Conservation (phyloP, 2,113 vertebrate species). For the Salvelinus fontinalis region DNA sequence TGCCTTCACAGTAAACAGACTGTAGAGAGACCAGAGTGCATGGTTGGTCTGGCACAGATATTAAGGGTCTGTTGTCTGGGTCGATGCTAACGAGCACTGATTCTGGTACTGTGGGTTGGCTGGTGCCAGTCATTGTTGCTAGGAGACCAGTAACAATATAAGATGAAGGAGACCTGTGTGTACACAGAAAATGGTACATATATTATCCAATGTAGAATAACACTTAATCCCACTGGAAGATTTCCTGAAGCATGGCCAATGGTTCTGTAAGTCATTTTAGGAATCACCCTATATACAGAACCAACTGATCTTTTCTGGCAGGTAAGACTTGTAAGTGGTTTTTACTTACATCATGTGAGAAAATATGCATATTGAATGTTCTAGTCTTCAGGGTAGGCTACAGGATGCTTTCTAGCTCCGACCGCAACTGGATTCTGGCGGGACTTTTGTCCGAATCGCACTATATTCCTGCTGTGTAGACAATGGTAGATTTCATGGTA, state of each 20-base stretch:
- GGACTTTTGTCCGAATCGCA: too few species aligned
- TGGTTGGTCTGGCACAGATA: too few species aligned
- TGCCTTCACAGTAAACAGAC: too few species aligned
- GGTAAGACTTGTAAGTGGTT: neutral
- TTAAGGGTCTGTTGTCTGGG: too few species aligned
- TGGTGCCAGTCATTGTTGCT: neutral
- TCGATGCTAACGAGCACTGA: neutral
- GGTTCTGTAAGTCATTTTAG: conserved; percentile 70
- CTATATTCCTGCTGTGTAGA: too few species aligned
- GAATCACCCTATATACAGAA: conserved; percentile 56
- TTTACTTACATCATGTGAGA: neutral
- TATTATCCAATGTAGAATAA: neutral
- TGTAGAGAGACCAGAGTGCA: too few species aligned
- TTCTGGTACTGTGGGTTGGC: neutral
- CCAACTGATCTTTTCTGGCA: too few species aligned
- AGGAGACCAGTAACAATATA: neutral
- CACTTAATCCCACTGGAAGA: too few species aligned
- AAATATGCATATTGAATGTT: neutral
- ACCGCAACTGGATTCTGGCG: too few species aligned
- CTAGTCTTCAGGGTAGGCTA: too few species aligned
- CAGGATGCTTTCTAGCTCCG: too few species aligned
- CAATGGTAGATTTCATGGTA: too few species aligned
- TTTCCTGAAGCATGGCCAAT: neutral
- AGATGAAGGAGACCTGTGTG: neutral
- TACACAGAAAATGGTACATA: neutral